Evolutionary conservation across 2,888 invertebrate species (phyloP), one percentile per base, ranked within the genome.

Genomic region (Drosophila prolongata): DNA sequence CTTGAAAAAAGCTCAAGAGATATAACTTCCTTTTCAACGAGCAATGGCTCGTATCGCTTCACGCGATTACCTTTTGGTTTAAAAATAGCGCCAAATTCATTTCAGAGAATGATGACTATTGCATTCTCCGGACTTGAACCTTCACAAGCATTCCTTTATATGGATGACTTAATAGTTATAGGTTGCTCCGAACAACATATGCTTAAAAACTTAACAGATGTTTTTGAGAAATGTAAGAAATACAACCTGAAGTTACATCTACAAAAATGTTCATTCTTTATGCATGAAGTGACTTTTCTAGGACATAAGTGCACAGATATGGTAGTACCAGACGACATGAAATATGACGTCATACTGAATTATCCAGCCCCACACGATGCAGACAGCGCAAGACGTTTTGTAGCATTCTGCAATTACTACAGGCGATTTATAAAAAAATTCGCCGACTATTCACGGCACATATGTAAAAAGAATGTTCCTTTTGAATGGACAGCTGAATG

Each of bases 271-370:
- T 46, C n/a, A 46, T 46, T 27, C 13, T 27, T 46, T n/a, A 46
- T 46, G 27, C 13, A 44, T 19, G 24, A 27, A 9, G 27, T 46
- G 27, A 46, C 24, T 27, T 27, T 27, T 9, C 9, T 27, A 27
- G 46, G 46, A 27, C 46, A 27, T n/a, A 46, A 46, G n/a, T 46
- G 46, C 46, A 46, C 46, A 13, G 27, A 46, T n/a, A 46, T 27
- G 27, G 46, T 44, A 24, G 3, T 44, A 6, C 44, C 24, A n/a
- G 46, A 27, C 13, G 27, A 46, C 13, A 46, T 27, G 24, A 46
- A 46, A 27, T 46, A 9, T 27, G 27, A n/a, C 3, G 46, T 46
- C 38, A 13, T 38, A 38, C 5, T 38, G 38, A 38, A 38, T 37
- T 37, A n/a, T 27, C 46, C 46, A n/a, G 27, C 8, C 27, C 46